phyloP scores from a whole-genome alignment of 2,888 invertebrate genomes.

The Hypsopygia costalis region DNA sequence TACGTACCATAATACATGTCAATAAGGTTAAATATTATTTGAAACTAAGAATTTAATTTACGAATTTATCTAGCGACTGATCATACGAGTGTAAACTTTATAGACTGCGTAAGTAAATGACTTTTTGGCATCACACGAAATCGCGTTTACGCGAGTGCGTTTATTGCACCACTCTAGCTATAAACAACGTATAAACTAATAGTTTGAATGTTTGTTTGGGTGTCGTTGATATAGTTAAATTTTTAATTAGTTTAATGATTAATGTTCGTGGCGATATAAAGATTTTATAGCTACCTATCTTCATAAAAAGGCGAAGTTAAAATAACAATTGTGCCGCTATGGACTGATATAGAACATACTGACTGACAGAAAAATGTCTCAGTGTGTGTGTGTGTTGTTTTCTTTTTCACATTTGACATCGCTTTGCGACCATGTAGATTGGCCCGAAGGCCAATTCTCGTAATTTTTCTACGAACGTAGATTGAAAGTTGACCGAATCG shows the following conservation, averaged over 20 bases:
- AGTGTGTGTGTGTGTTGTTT: no score
- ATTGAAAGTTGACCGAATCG: no score
- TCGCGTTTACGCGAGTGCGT: slow-evolving; percentile 15
- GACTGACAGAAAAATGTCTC: no score
- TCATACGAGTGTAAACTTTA: slow-evolving; percentile 74
- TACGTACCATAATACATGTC: slow-evolving; percentile 26
- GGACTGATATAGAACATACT: no score
- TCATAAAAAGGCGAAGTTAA: background rate
- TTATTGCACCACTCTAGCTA: slow-evolving; percentile 32
- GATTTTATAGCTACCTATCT: slow-evolving; percentile 6
- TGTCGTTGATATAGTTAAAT: slow-evolving; percentile 16
- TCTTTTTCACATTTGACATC: no score
- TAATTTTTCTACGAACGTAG: no score
- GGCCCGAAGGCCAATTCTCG: no score
- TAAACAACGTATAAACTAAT: slow-evolving; percentile 34
- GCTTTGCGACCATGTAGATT: no score
- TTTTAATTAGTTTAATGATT: slow-evolving; percentile 17
- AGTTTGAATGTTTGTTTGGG: slow-evolving; percentile 29
- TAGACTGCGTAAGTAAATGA: slow-evolving; percentile 63
- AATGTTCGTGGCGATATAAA: slow-evolving; percentile 12
- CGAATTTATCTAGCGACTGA: slow-evolving; percentile 74
- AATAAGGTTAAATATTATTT: slow-evolving; percentile 36
- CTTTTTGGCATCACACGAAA: slow-evolving; percentile 39
- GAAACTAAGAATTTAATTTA: slow-evolving; percentile 60
- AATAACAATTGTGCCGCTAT: background rate